Evolutionary conservation across 2,113 vertebrate genomes (phyloP).

Genomic region (Callipepla californica): DNA sequence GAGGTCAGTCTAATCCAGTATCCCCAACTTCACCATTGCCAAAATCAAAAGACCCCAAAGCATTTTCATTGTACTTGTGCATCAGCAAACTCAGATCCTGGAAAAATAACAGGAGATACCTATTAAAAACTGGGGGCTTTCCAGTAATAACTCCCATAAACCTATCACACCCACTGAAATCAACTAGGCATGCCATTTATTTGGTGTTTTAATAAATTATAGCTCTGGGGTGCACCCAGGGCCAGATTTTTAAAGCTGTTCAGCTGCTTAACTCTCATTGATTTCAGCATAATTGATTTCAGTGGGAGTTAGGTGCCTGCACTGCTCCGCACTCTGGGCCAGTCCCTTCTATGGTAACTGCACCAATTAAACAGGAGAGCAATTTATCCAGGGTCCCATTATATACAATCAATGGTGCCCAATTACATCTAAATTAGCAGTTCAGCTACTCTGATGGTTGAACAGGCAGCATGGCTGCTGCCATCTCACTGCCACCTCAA

Average conservation of each 20-base stretch:
- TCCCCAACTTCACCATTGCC: not conserved
- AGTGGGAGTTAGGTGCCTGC: slow-evolving; percentile 62
- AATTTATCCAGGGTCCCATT: slow-evolving; percentile 56
- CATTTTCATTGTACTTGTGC: not conserved
- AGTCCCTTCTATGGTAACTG: slow-evolving; percentile 36
- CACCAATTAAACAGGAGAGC: slow-evolving; percentile 52
- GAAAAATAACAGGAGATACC: not conserved
- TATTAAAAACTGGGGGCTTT: slow-evolving; percentile 30
- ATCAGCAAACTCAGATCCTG: not conserved
- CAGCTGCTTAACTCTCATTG: slow-evolving; percentile 62
- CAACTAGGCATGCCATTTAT: slow-evolving; percentile 42
- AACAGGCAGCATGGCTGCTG: not conserved
- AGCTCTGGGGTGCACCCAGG: not conserved
- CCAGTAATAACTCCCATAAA: slow-evolving; percentile 29
- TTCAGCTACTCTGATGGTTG: not conserved
- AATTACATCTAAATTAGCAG: slow-evolving; percentile 57
- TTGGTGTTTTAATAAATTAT: slow-evolving; percentile 62
- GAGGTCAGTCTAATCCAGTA: not conserved
- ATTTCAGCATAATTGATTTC: slow-evolving; percentile 67
- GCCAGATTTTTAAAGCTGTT: slow-evolving; percentile 59
- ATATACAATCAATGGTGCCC: slow-evolving; percentile 41
- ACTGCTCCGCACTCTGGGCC: slow-evolving; percentile 29
- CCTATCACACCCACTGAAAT: slow-evolving; percentile 26
- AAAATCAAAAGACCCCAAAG: not conserved
- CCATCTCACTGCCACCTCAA: not conserved